A percentile compares a stretch with the other conserved stretches of the same genome.
phyloP scores from a whole-genome alignment of 2,797 vertebrate genomes.

The Rachycentron canadum region DNA sequence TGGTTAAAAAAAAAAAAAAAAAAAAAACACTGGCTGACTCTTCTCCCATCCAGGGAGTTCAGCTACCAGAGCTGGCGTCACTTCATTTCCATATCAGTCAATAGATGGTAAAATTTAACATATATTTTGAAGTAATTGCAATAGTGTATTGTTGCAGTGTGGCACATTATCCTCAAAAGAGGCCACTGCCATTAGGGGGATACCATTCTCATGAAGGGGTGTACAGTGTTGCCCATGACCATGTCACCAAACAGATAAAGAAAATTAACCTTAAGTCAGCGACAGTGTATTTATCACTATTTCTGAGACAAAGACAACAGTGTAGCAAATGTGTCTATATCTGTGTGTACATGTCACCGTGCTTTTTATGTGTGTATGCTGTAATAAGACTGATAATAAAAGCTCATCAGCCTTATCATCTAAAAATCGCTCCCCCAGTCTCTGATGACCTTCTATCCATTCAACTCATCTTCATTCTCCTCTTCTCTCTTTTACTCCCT shows the following conservation, averaged over 20 bases:
- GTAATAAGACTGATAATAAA: constrained; percentile 75
- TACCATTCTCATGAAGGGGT: no score
- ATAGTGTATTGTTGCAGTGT: no score
- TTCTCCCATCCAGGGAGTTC: not conserved
- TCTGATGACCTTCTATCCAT: constrained; percentile 71
- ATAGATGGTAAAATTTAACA: not conserved
- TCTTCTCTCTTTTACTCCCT: constrained; percentile 21
- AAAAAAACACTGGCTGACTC: not conserved
- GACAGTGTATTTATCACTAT: constrained; percentile 20
- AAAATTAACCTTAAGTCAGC: constrained; percentile 48
- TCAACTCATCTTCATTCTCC: constrained; percentile 39
- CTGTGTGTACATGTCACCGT: constrained; percentile 15
- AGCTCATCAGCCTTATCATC: constrained; percentile 80
- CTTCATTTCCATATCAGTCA: constrained; percentile 3
- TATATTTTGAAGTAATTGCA: not conserved
- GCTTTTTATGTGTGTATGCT: constrained; percentile 18
- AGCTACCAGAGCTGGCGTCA: not conserved
- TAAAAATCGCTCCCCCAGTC: constrained; percentile 61
- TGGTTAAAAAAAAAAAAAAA: constrained; percentile 35
- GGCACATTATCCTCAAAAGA: no score
- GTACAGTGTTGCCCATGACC: no score
- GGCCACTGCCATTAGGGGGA: no score
- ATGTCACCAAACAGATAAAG: no score
- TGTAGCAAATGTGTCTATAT: constrained; percentile 4
- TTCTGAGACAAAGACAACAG: constrained; percentile 24